A percentile compares a stretch with the other conserved stretches of the same genome.
Conservation (phyloP, 2,113 vertebrate genomes). For the Amazona guildingii region DNA sequence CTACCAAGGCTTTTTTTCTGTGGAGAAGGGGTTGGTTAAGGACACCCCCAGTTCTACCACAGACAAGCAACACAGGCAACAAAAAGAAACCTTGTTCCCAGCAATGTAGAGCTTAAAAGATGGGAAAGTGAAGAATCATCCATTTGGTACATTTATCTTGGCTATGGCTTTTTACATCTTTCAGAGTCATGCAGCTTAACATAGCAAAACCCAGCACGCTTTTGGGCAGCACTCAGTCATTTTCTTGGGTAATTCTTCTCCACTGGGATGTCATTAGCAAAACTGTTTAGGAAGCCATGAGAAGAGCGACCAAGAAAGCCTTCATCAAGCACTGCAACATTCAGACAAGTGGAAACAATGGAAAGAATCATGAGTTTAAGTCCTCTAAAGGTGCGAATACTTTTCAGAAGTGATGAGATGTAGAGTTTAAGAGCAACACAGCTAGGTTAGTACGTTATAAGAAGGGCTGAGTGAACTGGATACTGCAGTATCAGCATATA, state of each 20-base stretch:
- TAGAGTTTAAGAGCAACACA: neutral
- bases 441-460: neutral
- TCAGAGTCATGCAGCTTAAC: neutral
- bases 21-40: neutral
- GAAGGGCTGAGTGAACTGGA: neutral
- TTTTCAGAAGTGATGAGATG: neutral
- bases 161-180: neutral
- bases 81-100: neutral
- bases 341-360: neutral
- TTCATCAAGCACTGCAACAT: neutral
- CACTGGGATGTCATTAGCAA: neutral
- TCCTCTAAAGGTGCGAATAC: neutral
- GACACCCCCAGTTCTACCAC: neutral
- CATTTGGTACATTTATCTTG: neutral
- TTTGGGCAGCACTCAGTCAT: neutral
- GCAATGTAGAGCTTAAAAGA: neutral
- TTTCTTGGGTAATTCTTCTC: neutral
- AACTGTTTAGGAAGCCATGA: neutral
- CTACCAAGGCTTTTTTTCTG: neutral
- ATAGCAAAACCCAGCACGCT: neutral
- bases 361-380: neutral
- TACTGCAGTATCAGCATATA: neutral
- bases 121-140: neutral
- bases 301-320: neutral
- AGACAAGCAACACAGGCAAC: neutral